Evolutionary conservation across 1,140 invertebrate genomes (phyloP), one percentile per base, ranked within the genome.

Genomic region (Trachymyrmex cornetzi): DNA sequence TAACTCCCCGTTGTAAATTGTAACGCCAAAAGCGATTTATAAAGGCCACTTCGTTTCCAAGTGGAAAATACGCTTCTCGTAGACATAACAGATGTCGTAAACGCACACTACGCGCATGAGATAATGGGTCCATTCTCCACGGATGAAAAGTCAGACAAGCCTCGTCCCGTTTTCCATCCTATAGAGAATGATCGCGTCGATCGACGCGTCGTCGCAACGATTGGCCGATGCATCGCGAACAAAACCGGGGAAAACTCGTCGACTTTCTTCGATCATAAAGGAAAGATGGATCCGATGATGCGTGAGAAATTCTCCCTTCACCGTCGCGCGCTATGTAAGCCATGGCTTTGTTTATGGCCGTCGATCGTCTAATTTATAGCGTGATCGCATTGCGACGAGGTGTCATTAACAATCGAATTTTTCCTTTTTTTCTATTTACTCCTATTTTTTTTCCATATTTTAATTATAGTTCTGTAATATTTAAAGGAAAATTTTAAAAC

Each of bases 131-230:
- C 59, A 38, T 85, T 80, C 81, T 64, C 24, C 38, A 61, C 30
- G 59, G 67, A 88, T 85, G 72, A 89, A 77, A 88, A 89, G 66
- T 88, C 81, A 77, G 74, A 67, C 59, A n/a, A 66, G 55, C 12
- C 27, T 53, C 24, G 16, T 53, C 14, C 27, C 53, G 59, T 53
- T 75, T 66, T 44, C 67, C 75, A 67, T 79, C 53, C 22, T 11
- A 30, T 53, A 44, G 30, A 61, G 19, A 55, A 67, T 19, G 59
- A 50, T 77, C 57, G 66, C 38, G 64, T 19, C 64, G 53, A 79
- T 66, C 55, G 80, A 16, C 7, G 50, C 57, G 19, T 50, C 57
- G 27, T 50, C 30, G 24, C 24, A 50, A 38, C 30, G n/a, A 59
- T 16, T 38, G 79, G 50, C 53, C 48, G 66, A 50, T n/a, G 50